Base-by-base conservation (phyloP, 2,797 vertebrate species). In the Sebastes hubbsi region DNA sequence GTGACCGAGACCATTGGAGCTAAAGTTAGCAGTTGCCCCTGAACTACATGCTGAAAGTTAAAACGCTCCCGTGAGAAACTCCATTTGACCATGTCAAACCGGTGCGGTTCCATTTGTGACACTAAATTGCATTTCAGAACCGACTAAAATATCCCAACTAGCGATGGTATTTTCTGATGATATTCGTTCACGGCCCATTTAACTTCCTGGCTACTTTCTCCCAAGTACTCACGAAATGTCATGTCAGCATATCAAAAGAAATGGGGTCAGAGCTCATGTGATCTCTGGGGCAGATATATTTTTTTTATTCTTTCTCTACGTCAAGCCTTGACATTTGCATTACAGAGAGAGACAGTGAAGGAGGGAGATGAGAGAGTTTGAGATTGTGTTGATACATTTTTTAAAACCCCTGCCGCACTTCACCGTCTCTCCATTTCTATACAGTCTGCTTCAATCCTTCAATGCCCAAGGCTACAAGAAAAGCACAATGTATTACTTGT, bases 101-200 rank as follows among this genome's bases (percentile, higher is more conserved):
- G 25, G 24, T 71, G 24, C 8, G 2, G 29, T 46, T 84, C 72
- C 78, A 78, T 72, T 82, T 78, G 30, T 73, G 55, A 66, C 29
- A 38, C 73, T 69, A 67, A 84, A 85, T 77, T 65, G 59, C 14
- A 1, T 82, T 86, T 78, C 25, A 80, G 64, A 79, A 58, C 8
- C 52, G 32, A 30, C 78, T 62, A 42, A 85, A 84, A 83, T 61
- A 60, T 61, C 55, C 42, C 61, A 55, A 81, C 29, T 46, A 64
- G 27, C 60, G 32, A 70, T 49, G 30, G 13, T 59, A 75, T 87
- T 88, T 82, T 77, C 82, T 84, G 75, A 81, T 76, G 10, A 65
- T 81, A 86, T 81, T 85, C 29, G 75, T 86, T 89, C 64, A 83
- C 11, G 49, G 59, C 67, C 76, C 68, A 80, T 88, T 92, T 89